These are phyloP conservation scores for Xenentodon cancila DNA, from an alignment of 2,797 vertebrate genomes.

Conservation along the genomic window DNA sequence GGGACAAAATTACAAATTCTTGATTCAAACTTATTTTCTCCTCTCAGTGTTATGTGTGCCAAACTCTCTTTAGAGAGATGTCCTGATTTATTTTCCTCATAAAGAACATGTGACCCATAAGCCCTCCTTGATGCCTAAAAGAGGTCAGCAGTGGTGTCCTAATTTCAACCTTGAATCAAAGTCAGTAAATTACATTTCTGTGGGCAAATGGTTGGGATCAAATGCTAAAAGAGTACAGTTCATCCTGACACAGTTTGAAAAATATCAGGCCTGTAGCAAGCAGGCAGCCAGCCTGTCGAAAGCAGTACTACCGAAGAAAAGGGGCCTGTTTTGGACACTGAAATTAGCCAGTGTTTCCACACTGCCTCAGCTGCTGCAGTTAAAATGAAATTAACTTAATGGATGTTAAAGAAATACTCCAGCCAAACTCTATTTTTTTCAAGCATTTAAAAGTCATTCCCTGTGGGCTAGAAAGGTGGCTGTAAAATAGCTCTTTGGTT, in stretches of 20 bases:
- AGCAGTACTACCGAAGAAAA: conserved; percentile 18
- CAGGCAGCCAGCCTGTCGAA: conserved; percentile 12
- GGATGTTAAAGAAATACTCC: conserved; percentile 52
- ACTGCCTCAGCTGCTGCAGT: conserved; percentile 32
- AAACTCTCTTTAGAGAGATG: conserved; percentile 33
- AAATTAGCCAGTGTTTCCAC: conserved; percentile 61
- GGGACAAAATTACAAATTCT: no score
- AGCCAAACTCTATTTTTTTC: conserved; percentile 47
- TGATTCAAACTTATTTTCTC: neutral
- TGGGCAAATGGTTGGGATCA: conserved; percentile 7
- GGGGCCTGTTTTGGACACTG: conserved; percentile 10
- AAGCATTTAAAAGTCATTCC: conserved; percentile 50
- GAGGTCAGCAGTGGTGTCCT: conserved; percentile 26
- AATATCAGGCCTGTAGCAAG: conserved; percentile 10
- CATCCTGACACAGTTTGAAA: conserved; percentile 27
- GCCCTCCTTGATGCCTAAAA: conserved; percentile 24
- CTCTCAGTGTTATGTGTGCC: conserved; percentile 12
- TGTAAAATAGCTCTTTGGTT: conserved; percentile 40
- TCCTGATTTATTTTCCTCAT: conserved; percentile 50
- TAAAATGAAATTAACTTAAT: conserved; percentile 54
- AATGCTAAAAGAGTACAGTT: conserved; percentile 1
- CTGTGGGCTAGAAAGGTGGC: conserved; percentile 35
- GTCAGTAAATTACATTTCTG: neutral
- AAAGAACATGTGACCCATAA: conserved; percentile 48
- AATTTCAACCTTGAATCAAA: conserved; percentile 27